These are phyloP conservation scores for Mimachlamys varia DNA, from an alignment of 2,888 invertebrate genomes.

Conservation along the genomic window DNA sequence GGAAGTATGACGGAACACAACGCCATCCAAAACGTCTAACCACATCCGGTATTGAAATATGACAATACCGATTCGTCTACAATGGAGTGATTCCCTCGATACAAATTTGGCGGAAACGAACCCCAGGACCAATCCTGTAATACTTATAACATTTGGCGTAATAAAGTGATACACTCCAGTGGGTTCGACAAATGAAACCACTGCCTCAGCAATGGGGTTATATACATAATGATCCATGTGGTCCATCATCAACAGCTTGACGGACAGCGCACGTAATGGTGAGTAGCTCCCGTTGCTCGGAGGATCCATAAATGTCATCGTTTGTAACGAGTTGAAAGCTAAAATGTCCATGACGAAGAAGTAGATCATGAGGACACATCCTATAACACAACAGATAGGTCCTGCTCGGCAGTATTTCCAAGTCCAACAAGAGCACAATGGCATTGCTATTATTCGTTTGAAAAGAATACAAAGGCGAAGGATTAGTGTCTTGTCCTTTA, in stretches of 20 bases:
- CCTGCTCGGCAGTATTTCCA: slow-evolving; percentile 10
- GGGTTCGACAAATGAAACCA: slow-evolving; percentile 86
- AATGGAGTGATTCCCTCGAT: slow-evolving; percentile 88
- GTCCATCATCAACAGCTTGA: slow-evolving; percentile 92
- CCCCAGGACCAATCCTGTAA: slow-evolving; percentile 91
- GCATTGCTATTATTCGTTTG: not conserved
- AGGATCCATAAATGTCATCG: slow-evolving; percentile 52
- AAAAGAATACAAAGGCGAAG: not conserved
- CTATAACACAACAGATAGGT: not conserved
- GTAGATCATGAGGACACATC: slow-evolving; percentile 51
- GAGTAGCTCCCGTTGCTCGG: slow-evolving; percentile 51
- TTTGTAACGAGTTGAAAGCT: slow-evolving; percentile 61
- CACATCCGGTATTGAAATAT: slow-evolving; percentile 92
- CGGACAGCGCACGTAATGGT: slow-evolving; percentile 85
- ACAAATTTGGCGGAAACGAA: slow-evolving; percentile 88
- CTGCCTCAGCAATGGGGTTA: slow-evolving; percentile 88
- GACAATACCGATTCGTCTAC: slow-evolving; percentile 88
- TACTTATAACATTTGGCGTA: slow-evolving; percentile 92
- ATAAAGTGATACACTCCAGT: slow-evolving; percentile 84
- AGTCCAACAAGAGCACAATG: not conserved
- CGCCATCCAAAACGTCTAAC: slow-evolving; percentile 93
- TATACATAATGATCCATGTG: slow-evolving; percentile 92
- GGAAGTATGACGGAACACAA: slow-evolving; percentile 84
- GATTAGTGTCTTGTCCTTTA: not conserved
- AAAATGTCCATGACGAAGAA: slow-evolving; percentile 67